Percentiles rank a stretch among this genome's conserved stretches.
phyloP scores from a whole-genome alignment of 2,113 vertebrate species.

The Thalassoma bifasciatum region DNA sequence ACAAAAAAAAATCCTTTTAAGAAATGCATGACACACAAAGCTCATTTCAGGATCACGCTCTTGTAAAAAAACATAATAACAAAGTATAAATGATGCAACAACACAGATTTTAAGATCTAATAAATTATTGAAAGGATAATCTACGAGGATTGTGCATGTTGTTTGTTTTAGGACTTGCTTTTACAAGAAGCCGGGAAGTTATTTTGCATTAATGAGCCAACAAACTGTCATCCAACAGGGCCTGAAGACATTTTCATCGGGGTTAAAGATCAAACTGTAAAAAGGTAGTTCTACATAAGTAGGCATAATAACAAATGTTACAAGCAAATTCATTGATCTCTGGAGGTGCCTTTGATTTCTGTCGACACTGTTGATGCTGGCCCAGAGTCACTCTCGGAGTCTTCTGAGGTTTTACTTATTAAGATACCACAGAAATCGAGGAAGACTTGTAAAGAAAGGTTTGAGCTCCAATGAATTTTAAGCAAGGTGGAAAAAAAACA shows the following conservation, averaged over 20 bases:
- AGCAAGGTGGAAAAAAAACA: slow-evolving; percentile 6
- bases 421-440: slow-evolving; percentile 17
- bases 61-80: neutral
- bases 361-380: slow-evolving; percentile 7
- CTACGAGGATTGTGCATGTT: neutral
- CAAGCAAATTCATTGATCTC: slow-evolving; percentile 13
- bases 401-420: slow-evolving; percentile 36
- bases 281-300: slow-evolving; percentile 42
- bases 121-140: slow-evolving; percentile 33
- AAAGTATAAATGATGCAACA: neutral
- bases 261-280: slow-evolving; percentile 43
- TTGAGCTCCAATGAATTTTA: slow-evolving; percentile 40
- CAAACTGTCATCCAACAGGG: slow-evolving; percentile 25
- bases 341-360: slow-evolving; percentile 15
- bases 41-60: neutral
- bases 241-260: slow-evolving; percentile 18
- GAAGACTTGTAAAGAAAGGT: slow-evolving; percentile 36
- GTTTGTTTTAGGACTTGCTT: slow-evolving; percentile 32
- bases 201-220: slow-evolving; percentile 45
- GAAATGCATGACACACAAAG: neutral
- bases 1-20: neutral
- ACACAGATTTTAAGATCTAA: slow-evolving; percentile 8
- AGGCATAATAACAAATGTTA: slow-evolving; percentile 12
- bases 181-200: slow-evolving; percentile 39
- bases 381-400: neutral